These are phyloP conservation scores for Meandrina meandrites DNA, from an alignment of 92 coral and sea anemone species.

Conservation along the genomic window DNA sequence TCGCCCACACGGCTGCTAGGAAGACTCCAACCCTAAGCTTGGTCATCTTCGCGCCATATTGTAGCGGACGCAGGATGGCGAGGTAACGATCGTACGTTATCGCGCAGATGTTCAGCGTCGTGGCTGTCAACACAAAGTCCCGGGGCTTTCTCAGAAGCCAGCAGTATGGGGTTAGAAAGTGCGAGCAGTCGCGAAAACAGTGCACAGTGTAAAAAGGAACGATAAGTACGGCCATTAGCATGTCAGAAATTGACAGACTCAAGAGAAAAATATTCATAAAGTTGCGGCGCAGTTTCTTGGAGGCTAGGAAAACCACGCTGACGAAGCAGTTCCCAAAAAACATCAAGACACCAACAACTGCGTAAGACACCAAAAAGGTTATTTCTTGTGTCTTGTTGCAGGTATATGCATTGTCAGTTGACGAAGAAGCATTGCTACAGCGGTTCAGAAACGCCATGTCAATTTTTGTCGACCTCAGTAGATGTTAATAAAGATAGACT, in stretches of 20 bases:
- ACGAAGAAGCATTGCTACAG: not conserved
- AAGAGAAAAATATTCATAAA: conserved; percentile 58
- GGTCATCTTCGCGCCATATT: conserved; percentile 51
- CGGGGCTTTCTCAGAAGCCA: conserved; percentile 59
- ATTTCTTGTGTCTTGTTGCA: conserved; percentile 52
- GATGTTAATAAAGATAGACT: not conserved
- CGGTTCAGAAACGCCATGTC: not conserved
- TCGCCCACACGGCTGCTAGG: conserved; percentile 38
- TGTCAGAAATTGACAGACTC: conserved; percentile 57
- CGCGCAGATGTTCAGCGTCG: conserved; percentile 55
- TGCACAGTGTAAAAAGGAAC: conserved; percentile 54
- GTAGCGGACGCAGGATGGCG: conserved; percentile 56
- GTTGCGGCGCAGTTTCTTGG: conserved; percentile 38
- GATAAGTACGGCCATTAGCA: conserved; percentile 49
- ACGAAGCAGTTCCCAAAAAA: conserved; percentile 55
- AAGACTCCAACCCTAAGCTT: conserved; percentile 29
- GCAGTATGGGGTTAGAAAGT: conserved; percentile 25
- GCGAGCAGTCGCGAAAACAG: conserved; percentile 59
- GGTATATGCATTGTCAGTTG: not conserved
- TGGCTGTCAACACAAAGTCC: conserved; percentile 48
- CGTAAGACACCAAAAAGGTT: conserved; percentile 38
- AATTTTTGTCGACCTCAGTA: not conserved
- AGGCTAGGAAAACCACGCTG: conserved; percentile 49
- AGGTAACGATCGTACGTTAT: conserved; percentile 63
- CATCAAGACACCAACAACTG: conserved; percentile 42